phyloP scores from a whole-genome alignment of 1,140 invertebrate species.

The Atopsyche davidsoni region DNA sequence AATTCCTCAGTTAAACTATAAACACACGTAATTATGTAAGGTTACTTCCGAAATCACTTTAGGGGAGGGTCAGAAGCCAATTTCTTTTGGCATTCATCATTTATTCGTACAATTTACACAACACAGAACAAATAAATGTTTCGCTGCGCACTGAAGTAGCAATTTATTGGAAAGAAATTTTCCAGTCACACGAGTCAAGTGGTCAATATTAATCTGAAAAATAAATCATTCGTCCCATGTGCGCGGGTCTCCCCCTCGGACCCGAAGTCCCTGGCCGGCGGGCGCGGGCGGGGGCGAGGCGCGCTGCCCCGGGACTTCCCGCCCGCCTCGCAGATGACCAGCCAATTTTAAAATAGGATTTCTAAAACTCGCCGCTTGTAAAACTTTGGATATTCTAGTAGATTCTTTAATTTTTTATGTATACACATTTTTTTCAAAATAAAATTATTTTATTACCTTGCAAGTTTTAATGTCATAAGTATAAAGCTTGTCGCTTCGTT shows the following conservation, averaged over 20 bases:
- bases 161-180: conserved; percentile 17
- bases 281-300: neutral
- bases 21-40: no score
- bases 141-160: conserved; percentile 6
- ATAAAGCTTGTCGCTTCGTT: no score
- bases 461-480: no score
- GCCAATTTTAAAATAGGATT: conserved; percentile 49
- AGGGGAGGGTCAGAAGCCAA: conserved; percentile 1
- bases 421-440: no score
- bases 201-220: conserved; percentile 38
- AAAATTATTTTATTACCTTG: no score
- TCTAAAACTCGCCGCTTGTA: conserved; percentile 16
- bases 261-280: conserved; percentile 14
- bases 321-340: conserved; percentile 45
- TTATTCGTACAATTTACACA: neutral
- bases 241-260: conserved; percentile 7
- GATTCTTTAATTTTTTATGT: no score
- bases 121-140: neutral
- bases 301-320: conserved; percentile 18
- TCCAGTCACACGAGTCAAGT: conserved; percentile 27
- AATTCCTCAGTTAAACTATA: no score
- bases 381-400: conserved; percentile 21
- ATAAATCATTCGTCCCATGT: conserved; percentile 35
- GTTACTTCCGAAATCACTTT: no score
- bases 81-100: conserved; percentile 1